A percentile compares a stretch with the other conserved stretches of the same genome.
phyloP scores from a whole-genome alignment of 2,888 invertebrate genomes.

The Trachelus iudaicus region DNA sequence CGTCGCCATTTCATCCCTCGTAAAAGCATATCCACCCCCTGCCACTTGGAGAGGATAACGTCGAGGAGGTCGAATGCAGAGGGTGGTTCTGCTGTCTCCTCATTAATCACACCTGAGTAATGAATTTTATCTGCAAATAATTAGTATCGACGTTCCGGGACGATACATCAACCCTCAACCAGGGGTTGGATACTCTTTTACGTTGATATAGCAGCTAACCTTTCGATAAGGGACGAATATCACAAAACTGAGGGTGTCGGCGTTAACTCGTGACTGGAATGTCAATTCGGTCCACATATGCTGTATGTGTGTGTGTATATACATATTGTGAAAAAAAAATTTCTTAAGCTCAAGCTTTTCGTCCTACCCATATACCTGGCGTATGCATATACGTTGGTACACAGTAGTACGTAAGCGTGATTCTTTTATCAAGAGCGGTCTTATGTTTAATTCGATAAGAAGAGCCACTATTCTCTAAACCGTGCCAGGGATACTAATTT shows the following conservation, averaged over 20 bases:
- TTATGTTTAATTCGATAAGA: background rate
- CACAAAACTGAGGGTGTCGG: background rate
- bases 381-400: background rate
- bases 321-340: background rate
- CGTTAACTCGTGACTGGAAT: background rate
- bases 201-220: background rate
- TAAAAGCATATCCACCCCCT: background rate
- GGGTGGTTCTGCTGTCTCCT: conserved; percentile 19
- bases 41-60: background rate
- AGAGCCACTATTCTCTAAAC: background rate
- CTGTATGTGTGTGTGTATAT: background rate
- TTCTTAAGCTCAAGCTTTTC: background rate
- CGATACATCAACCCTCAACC: conserved; percentile 34
- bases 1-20: conserved; percentile 1
- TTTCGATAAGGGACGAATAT: background rate
- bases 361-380: background rate
- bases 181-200: background rate
- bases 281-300: background rate
- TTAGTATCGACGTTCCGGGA: conserved; percentile 43
- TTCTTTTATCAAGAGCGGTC: background rate
- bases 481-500: background rate
- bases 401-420: background rate
- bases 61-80: conserved; percentile 22
- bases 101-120: conserved; percentile 47
- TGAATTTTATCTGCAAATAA: conserved; percentile 51